phyloP scores from a whole-genome alignment of 2,113 vertebrate genomes.

The Notechis scutatus region DNA sequence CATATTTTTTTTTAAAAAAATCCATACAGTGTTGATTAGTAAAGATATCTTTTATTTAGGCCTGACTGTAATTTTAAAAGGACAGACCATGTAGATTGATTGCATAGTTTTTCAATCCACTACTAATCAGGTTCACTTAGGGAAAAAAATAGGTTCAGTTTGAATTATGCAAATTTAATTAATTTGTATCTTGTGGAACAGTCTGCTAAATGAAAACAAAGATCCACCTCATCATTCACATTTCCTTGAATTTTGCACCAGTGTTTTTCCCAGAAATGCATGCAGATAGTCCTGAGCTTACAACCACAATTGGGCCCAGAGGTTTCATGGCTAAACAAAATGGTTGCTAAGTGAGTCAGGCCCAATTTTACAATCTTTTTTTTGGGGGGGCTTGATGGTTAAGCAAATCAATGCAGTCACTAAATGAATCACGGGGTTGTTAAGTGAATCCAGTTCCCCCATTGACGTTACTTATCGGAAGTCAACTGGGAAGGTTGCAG shows the following conservation, averaged over 20 bases:
- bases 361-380: too few species aligned
- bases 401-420: too few species aligned
- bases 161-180: background rate
- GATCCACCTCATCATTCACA: background rate
- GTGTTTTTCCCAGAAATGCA: background rate
- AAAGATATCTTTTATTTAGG: conserved; percentile 15
- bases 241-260: background rate
- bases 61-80: background rate
- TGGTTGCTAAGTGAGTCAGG: too few species aligned
- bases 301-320: background rate
- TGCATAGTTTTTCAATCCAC: background rate
- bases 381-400: too few species aligned
- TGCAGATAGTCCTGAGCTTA: background rate
- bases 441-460: too few species aligned
- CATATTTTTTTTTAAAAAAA: conserved; percentile 38
- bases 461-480: too few species aligned
- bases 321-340: background rate
- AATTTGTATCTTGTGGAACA: background rate
- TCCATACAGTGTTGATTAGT: conserved; percentile 37
- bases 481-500: too few species aligned
- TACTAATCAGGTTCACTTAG: background rate
- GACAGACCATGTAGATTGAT: background rate
- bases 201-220: background rate
- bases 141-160: background rate
- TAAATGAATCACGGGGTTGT: too few species aligned